Conservation (phyloP, 35 echinoderm and acorn worm genomes). For the Holothuria glaberrima region DNA sequence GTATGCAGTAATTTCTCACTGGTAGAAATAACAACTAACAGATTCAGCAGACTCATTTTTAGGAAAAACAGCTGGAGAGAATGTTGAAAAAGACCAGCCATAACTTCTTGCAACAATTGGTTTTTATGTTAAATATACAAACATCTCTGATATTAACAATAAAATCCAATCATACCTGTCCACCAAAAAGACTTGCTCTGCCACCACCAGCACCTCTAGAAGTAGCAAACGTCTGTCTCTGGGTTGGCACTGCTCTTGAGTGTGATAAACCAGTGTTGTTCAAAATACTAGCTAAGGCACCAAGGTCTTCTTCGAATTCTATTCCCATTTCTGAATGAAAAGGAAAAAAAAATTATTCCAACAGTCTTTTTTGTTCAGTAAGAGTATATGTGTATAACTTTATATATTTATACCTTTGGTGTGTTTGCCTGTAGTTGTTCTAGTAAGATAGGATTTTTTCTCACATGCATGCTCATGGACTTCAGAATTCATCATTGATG, state of each 20-base stretch:
- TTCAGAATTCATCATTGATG: too few species aligned
- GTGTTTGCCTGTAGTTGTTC: neutral
- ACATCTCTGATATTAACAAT: too few species aligned
- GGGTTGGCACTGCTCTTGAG: neutral
- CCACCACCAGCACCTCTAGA: conserved; percentile 34
- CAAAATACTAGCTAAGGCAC: conserved; percentile 72
- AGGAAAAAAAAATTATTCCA: neutral
- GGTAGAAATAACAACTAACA: too few species aligned
- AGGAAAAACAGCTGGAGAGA: too few species aligned
- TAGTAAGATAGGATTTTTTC: too few species aligned
- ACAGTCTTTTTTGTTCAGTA: neutral
- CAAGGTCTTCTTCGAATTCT: conserved; percentile 52
- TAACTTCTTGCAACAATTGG: too few species aligned
- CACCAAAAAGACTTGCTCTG: conserved; percentile 28
- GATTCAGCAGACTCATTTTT: too few species aligned
- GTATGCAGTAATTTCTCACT: too few species aligned
- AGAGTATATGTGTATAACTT: neutral
- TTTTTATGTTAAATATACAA: too few species aligned
- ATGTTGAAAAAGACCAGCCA: too few species aligned
- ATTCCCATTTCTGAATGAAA: conserved; percentile 43
- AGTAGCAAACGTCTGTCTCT: conserved; percentile 56
- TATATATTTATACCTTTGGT: neutral
- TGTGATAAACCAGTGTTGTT: conserved; percentile 63
- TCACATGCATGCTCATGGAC: too few species aligned
- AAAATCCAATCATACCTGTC: neutral